Evolutionary conservation across 2,797 vertebrate genomes (phyloP), one percentile per base, ranked within the genome.

Genomic region (Dicrostonyx torquatus): DNA sequence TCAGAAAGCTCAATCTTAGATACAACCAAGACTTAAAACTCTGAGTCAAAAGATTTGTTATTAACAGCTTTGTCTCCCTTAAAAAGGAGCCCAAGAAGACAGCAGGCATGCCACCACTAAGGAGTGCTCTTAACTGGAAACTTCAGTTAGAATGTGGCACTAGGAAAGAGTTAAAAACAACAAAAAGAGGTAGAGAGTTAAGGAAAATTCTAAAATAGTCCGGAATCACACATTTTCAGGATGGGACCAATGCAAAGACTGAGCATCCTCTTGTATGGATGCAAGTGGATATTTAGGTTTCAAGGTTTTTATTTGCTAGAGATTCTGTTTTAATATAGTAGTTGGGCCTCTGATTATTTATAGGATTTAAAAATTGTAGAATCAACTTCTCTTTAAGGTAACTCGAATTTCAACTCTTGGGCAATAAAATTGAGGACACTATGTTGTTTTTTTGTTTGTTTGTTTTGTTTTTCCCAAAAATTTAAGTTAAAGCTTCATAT

Each of bases 351-450:
- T 99, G 99, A 99, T 99, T 99, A 99, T 99, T 99, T 99, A 99
- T 99, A 99, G 99, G 99, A 99, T 99, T 99, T 99, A 99, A 99
- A 99, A 99, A 99, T 99, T 99, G 99, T 99, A 99, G 99, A 99
- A 99, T 99, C 98, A 99, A 99, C 99, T 99, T 99, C 99, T 99
- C 99, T 99, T 99, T 99, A 99, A 99, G 99, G 99, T 99, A 99
- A 99, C 99, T 99, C 99, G 99, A 98, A 99, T 99, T 98, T 99
- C 99, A 99, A 99, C 99, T 99, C 99, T 99, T 99, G 99, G 99
- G 99, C 99, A 99, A 99, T 99, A 99, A 99, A 99, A 99, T 99
- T 99, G 99, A 99, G 99, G 99, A 99, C 99, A 99, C 99, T 99
- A 99, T 99, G 99, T 99, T 99, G 99, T 99, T 17, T 18, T n/a